Evolutionary conservation across 64 coral and sea anemone species (phyloP).

Genomic region (Porites australiensis): DNA sequence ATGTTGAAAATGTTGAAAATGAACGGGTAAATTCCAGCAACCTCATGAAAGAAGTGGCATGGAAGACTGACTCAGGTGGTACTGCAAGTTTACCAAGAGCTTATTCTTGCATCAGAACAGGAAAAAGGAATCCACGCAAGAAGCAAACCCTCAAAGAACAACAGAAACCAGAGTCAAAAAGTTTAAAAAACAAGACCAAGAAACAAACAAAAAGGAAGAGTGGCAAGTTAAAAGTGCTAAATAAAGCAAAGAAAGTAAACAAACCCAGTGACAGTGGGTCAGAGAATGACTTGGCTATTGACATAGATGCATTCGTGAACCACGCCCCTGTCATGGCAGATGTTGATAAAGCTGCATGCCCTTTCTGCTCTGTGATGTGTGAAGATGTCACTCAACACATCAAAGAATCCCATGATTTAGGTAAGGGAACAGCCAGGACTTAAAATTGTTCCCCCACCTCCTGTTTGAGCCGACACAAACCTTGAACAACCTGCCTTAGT

Average conservation of each 20-base stretch:
- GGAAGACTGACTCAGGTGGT: background rate
- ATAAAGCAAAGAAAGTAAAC: background rate
- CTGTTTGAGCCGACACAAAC: no score
- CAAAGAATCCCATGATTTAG: constrained; percentile 27
- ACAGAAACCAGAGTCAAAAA: background rate
- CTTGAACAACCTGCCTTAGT: no score
- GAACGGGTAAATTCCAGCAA: background rate
- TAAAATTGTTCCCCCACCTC: no score
- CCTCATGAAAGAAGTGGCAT: background rate
- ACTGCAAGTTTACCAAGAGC: background rate
- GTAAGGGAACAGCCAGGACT: background rate
- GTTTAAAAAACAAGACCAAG: background rate
- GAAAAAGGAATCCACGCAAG: constrained; percentile 1
- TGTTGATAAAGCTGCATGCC: constrained; percentile 39
- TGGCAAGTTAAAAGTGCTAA: background rate
- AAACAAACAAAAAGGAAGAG: background rate
- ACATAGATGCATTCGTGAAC: constrained; percentile 28
- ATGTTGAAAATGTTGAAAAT: background rate
- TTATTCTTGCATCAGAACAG: background rate
- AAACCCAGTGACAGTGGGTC: background rate
- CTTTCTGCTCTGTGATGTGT: constrained; percentile 34
- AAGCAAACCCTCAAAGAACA: background rate
- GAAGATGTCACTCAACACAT: constrained; percentile 36
- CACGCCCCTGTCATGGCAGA: constrained; percentile 3
- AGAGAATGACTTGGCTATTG: constrained; percentile 35